Conservation (phyloP, 2,888 invertebrate species). For the Pachymerium ferrugineum region DNA sequence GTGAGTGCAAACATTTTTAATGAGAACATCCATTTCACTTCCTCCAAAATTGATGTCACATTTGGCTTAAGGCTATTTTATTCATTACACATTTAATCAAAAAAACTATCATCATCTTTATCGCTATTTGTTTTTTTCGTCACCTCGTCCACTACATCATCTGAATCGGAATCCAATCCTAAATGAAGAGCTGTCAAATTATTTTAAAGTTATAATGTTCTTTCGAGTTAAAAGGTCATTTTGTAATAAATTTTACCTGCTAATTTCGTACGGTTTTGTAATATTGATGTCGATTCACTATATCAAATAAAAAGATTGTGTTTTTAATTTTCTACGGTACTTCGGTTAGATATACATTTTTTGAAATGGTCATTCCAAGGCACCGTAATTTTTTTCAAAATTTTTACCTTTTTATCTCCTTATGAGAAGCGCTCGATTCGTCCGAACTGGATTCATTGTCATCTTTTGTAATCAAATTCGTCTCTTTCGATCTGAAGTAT, state of each 20-base stretch:
- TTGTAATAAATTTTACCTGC: not conserved
- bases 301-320: no score
- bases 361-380: no score
- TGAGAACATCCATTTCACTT: not conserved
- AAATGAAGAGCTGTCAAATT: not conserved
- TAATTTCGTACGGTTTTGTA: not conserved
- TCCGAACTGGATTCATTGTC: not conserved
- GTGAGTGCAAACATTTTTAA: no score
- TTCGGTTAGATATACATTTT: no score
- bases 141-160: not conserved
- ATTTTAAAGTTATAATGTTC: no score
- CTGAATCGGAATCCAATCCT: not conserved
- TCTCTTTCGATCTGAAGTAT: no score
- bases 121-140: not conserved
- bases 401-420: not conserved
- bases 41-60: not conserved
- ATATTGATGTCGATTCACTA: not conserved
- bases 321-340: no score
- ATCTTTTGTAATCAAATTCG: not conserved
- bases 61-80: not conserved
- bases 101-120: not conserved
- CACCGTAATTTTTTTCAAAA: no score
- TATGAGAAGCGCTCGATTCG: not conserved
- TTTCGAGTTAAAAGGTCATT: no score
- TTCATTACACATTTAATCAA: not conserved